Base-by-base conservation (phyloP, 2,113 vertebrate genomes). In the Hydrolagus affinis region DNA sequence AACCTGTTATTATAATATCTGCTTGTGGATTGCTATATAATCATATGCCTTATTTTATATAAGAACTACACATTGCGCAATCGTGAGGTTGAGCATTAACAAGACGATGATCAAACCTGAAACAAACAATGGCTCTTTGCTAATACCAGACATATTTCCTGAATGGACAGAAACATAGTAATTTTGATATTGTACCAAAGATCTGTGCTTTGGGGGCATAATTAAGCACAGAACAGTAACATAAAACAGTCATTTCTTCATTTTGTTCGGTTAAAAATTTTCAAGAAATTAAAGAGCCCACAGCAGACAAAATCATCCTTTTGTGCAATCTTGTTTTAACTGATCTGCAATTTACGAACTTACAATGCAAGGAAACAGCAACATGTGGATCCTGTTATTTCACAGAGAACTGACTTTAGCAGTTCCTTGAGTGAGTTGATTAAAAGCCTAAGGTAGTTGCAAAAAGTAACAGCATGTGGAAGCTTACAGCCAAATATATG, bases 251-350 rank as follows among this genome's bases (percentile, higher is more conserved):
- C 15, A 30, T 66, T 83, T 68, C 19, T 30, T 83, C 60, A 60
- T 83, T 66, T 83, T 17, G 60, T 32, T 80, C 32, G 59, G 78
- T 32, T 83, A 32, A 83, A 66, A 32, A 66, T 28, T 83, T 32
- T 83, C 11, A 14, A 68, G 32, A 83, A 19, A 83, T 83, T 66
- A 66, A 83, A 66, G 78, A 83, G 25, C 59, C 78, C 78, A 23
- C 78, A 83, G 78, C 78, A 83, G 78, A 83, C 78, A 83, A 83
- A 66, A 83, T 68, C 78, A 83, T 83, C 78, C 78, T 83, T 66
- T 83, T 83, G 78, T 83, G 60, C 78, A 83, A 83, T 64, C 78
- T 83, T 83, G 78, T 68, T 83, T 28, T 4, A 83, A 83, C 62
- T 83, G 78, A 60, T 83, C 78, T 83, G 78, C 60, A 83, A 62